Evolutionary conservation across 2,888 invertebrate genomes (phyloP).

Genomic region (Catotricha subobsoleta): DNA sequence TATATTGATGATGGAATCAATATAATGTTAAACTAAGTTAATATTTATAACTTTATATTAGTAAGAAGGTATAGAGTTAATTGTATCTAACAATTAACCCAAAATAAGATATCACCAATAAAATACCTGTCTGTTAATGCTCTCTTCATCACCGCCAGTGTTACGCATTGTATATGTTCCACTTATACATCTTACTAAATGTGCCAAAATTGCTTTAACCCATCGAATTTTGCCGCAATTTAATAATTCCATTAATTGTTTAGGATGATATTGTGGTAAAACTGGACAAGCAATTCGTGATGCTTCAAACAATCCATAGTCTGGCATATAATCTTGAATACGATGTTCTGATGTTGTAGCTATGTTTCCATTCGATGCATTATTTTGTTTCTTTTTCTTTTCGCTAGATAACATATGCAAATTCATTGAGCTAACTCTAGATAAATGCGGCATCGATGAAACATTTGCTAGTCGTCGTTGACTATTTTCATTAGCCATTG

Average conservation of each 20-base stretch:
- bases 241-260: constrained; percentile 92
- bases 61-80: too few relatives aligned
- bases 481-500: constrained; percentile 44
- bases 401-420: constrained; percentile 58
- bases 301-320: constrained; percentile 91
- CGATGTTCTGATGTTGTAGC: constrained; percentile 25
- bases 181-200: constrained; percentile 71
- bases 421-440: constrained; percentile 70
- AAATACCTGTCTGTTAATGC: constrained; percentile 35
- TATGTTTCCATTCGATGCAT: constrained; percentile 27
- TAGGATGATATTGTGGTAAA: constrained; percentile 96
- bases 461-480: constrained; percentile 50
- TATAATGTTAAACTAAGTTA: too few relatives aligned
- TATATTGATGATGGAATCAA: too few relatives aligned
- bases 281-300: constrained; percentile 94
- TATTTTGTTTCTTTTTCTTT: constrained; percentile 38
- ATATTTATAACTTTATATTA: too few relatives aligned
- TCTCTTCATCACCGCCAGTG: constrained; percentile 37
- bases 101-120: neutral
- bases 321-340: constrained; percentile 68
- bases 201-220: constrained; percentile 95
- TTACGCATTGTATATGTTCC: constrained; percentile 37
- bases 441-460: constrained; percentile 62
- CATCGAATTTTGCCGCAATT: constrained; percentile 96
- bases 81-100: neutral